Evolutionary conservation across 2,888 invertebrate genomes (phyloP), one percentile per base, ranked within the genome.

Genomic region (Odontothrips loti): DNA sequence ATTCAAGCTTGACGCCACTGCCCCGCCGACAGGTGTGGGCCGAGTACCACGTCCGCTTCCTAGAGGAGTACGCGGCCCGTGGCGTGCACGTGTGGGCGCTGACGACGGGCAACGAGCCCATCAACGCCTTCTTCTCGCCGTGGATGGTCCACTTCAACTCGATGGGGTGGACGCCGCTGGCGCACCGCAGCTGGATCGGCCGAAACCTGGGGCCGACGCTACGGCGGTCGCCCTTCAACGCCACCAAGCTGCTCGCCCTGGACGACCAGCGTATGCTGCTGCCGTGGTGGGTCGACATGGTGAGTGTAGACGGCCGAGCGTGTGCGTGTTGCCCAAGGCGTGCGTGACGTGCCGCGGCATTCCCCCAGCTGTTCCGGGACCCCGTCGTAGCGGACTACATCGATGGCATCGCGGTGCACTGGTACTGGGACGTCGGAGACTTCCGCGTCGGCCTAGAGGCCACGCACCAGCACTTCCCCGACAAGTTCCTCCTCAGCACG

Each of bases 51-150:
- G 27, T 75, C 23, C 68, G 93, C 86, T 96, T 95, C 88, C 87
- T 97, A 78, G 91, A 95, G 84, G 91, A 91, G 81, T 97, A 97
- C 87, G 89, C 90, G 82, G 89, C 90, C 51, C 87, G 91, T n/a
- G 91, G 91, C 23, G 87, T 91, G 78, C 87, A 90, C 6, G 91
- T 94, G 83, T 98, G 97, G 97, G 95, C 93, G 0, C 88, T 97
- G 48, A 94, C 96, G 0, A 93, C 95, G 0, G 95, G 96, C 47
- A 97, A 97, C 86, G 97, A 98, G 86, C 97, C 97, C 0, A 85
- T 91, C 8, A 92, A 93, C 85, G 92, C 92, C 15, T 88, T 91
- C 3, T 82, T 91, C 0, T 86, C 87, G 10, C 68, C 68, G 68
- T 90, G 91, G 0, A 84, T 89, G 82, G 87, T 87, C 1, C 86